phyloP scores from a whole-genome alignment of 2,888 invertebrate species.

The Gasteruption jaculator region DNA sequence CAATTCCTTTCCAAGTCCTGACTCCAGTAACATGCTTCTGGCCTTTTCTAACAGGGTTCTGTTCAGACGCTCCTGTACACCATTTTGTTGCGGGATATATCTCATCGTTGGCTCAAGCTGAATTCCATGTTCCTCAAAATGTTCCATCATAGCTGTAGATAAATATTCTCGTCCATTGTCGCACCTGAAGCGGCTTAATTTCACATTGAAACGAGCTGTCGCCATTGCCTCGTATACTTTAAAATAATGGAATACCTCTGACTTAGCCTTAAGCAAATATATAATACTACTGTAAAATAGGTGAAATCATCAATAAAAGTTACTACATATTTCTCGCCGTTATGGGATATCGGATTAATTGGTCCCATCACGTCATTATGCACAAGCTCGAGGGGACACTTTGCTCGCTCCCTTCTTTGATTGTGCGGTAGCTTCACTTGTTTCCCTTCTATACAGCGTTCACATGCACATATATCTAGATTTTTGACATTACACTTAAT shows the following conservation, averaged over 20 bases:
- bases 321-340: constrained; percentile 13
- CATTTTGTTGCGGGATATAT: constrained; percentile 30
- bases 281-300: constrained; percentile 14
- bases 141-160: constrained; percentile 20
- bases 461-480: no score
- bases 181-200: constrained; percentile 23
- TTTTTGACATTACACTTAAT: no score
- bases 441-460: constrained; percentile 23
- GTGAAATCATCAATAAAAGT: constrained; percentile 31
- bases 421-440: constrained; percentile 8
- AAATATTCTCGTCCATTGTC: constrained; percentile 26
- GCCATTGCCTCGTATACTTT: constrained; percentile 25
- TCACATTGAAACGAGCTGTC: constrained; percentile 24
- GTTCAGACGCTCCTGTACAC: no score
- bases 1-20: no score
- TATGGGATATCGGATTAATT: constrained; percentile 21
- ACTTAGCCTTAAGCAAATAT: constrained; percentile 8
- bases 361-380: constrained; percentile 26
- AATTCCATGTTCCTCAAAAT: constrained; percentile 25
- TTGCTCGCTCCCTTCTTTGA: constrained; percentile 17
- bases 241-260: constrained; percentile 28
- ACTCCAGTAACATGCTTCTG: no score
- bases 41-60: no score
- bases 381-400: constrained; percentile 17
- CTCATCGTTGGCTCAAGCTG: constrained; percentile 23